Base-by-base conservation (phyloP, 37 sponge, comb jelly and placozoan species). In the Oscarella lobularis region DNA sequence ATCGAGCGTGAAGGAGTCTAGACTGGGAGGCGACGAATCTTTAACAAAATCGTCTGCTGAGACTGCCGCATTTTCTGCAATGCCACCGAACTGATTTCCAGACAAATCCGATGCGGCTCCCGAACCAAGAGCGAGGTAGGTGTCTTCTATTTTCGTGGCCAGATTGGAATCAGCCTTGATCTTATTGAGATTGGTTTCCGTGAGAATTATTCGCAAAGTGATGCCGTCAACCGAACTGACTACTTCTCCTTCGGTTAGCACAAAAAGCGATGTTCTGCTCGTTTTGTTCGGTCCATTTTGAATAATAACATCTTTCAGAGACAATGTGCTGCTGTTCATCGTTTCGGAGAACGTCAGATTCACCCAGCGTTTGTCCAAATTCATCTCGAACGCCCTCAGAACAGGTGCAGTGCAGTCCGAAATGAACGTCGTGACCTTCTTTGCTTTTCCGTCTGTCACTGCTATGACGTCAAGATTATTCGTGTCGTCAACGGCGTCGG, bases 391-490 rank as follows among this genome's bases (percentile, higher is more conserved):
- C 38, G 75, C 74, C 3, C 66, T 73, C 35, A 92, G 41, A 2
- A 78, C 75, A 31, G 93, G 93, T 48, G 80, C 39, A 20, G 82
- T n/a, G n/a, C n/a, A n/a, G n/a, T n/a, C n/a, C n/a, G n/a, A n/a
- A n/a, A n/a, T n/a, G n/a, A n/a, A n/a, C n/a, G n/a, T n/a, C n/a
- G n/a, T n/a, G n/a, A n/a, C n/a, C n/a, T n/a, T n/a, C n/a, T n/a
- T n/a, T n/a, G n/a, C n/a, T n/a, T n/a, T n/a, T n/a, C n/a, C n/a
- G n/a, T n/a, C n/a, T n/a, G n/a, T n/a, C n/a, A n/a, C n/a, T n/a
- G n/a, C n/a, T n/a, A n/a, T n/a, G n/a, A n/a, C n/a, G n/a, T n/a
- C n/a, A n/a, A n/a, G n/a, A n/a, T n/a, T n/a, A n/a, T n/a, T n/a
- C n/a, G n/a, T n/a, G n/a, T n/a, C n/a, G n/a, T n/a, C n/a, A n/a